Evolutionary conservation across 2,797 vertebrate genomes (phyloP).

Genomic region (Chrysocyon brachyurus): DNA sequence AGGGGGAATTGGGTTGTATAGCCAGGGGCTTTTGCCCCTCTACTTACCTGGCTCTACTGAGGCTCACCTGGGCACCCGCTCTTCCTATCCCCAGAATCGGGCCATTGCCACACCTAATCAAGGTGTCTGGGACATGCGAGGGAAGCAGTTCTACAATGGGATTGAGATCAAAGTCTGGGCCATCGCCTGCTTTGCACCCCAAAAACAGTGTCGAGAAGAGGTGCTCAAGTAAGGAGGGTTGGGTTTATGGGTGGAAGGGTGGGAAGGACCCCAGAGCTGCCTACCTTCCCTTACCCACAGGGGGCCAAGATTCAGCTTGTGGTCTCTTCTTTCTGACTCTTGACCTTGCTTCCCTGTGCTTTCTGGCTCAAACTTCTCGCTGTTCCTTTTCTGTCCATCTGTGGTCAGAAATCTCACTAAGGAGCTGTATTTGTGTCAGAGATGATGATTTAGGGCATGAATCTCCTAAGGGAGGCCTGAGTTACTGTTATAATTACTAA

Average conservation of each 20-base stretch:
- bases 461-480: conserved; percentile 8
- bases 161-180: conserved; percentile 99
- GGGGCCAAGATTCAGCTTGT: background rate
- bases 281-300: background rate
- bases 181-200: conserved; percentile 99
- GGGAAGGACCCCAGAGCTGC: conserved; percentile 51
- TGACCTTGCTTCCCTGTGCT: background rate
- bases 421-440: conserved; percentile 3
- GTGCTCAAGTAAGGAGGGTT: conserved; percentile 96
- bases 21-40: conserved; percentile 53
- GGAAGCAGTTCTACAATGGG: conserved; percentile 99
- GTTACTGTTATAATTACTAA: conserved; percentile 34
- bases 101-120: conserved; percentile 99
- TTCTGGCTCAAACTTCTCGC: background rate
- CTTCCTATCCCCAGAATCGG: conserved; percentile 93
- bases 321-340: conserved; percentile 34
- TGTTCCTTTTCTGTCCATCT: conserved; percentile 29
- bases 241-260: conserved; percentile 45
- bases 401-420: conserved; percentile 36
- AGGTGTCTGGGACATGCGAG: conserved; percentile 99
- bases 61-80: conserved; percentile 82
- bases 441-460: conserved; percentile 45
- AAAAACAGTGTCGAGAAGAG: conserved; percentile 99
- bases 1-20: conserved; percentile 46
- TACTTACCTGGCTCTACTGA: conserved; percentile 72